phyloP scores from a whole-genome alignment of 1,140 invertebrate genomes.

The Asbolus verrucosus region DNA sequence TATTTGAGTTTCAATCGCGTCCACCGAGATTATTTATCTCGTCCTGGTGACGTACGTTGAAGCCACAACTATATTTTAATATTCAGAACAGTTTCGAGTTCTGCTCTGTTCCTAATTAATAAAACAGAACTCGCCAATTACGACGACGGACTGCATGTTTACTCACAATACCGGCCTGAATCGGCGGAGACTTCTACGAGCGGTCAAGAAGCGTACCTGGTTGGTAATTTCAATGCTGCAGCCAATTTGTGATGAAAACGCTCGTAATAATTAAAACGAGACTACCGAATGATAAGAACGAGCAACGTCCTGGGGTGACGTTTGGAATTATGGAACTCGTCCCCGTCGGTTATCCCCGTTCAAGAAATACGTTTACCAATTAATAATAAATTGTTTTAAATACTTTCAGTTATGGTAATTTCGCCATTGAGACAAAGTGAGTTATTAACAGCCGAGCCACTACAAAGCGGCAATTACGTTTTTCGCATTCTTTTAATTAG shows the following conservation, averaged over 20 bases:
- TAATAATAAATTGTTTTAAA: conserved; percentile 48
- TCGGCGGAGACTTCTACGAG: no score
- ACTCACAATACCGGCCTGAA: no score
- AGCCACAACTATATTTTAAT: background rate
- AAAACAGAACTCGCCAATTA: no score
- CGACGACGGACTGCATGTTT: no score
- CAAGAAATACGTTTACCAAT: conserved; percentile 20
- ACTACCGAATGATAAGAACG: conserved; percentile 15
- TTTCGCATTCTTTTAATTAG: conserved; percentile 42
- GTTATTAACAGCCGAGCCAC: conserved; percentile 36
- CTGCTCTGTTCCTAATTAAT: no score
- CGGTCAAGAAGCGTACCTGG: no score
- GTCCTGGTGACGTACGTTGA: conserved; percentile 1
- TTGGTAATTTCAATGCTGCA: no score
- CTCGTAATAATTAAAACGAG: conserved; percentile 5
- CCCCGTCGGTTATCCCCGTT: conserved; percentile 13
- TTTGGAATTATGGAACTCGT: conserved; percentile 1
- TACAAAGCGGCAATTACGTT: conserved; percentile 42
- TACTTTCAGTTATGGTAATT: conserved; percentile 40
- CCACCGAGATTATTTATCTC: conserved; percentile 4
- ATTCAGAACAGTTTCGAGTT: conserved; percentile 2
- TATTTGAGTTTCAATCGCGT: background rate
- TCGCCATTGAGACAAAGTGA: conserved; percentile 38
- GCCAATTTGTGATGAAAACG: background rate
- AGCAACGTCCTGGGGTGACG: conserved; percentile 29